Evolutionary conservation across 1,140 invertebrate species (phyloP), one percentile per base, ranked within the genome.

Genomic region (Ephestia elutella): DNA sequence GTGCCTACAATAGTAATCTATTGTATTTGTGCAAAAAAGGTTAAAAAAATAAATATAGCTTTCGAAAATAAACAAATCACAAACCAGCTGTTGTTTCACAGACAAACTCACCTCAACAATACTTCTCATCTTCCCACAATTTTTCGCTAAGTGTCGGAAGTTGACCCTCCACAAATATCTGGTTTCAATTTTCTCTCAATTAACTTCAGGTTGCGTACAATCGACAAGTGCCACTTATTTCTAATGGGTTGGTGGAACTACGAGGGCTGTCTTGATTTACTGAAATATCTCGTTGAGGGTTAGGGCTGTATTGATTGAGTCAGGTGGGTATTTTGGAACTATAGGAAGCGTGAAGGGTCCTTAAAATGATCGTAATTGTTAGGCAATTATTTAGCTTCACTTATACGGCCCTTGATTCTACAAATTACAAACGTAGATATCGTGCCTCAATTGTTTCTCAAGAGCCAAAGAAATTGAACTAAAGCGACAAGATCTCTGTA

Each of bases 151-250:
- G 50, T 53, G 19, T 53, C 50, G 50, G 20, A 57, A 62, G 53
- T 67, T 67, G 59, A 30, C 38, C 32, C 59, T 60, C 49, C 9
- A 21, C 57, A 62, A 70, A 70, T 70, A 71, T 73, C 68, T 73
- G 65, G 62, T 73, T 69, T 73, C 65, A 70, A 70, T 74, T 71
- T 73, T 70, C 63, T 72, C 63, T 74, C 74, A 79, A 81, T 81
- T 79, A 78, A 74, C 71, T 71, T 71, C 71, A 77, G 70, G 69
- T 77, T 77, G 59, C 65, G 62, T 74, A 72, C 65, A 69, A 73
- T 70, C 63, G 57, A 63, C 64, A 69, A 79, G 73, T 71, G 75
- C 57, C 69, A 78, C 70, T 79, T 71, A 64, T 58, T 60, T 68
- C 59, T 75, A 78, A 78, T 78, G 74, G 72, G 48, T 63, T 57